These are phyloP conservation scores for Channallabes apus DNA, from an alignment of 2,797 vertebrate genomes.

Conservation along the genomic window DNA sequence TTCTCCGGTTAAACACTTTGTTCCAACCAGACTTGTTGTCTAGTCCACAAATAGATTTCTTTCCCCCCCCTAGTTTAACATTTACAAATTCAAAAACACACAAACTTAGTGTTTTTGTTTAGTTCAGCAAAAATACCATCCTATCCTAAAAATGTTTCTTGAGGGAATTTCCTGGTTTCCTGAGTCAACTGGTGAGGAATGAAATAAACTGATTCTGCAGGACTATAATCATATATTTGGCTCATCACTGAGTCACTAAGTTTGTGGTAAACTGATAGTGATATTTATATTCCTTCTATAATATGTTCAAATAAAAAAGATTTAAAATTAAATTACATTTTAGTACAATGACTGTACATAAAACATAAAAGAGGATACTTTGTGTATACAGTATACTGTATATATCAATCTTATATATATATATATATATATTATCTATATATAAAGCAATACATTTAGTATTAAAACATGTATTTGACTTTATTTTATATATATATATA, in stretches of 20 bases:
- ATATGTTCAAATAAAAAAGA: not conserved
- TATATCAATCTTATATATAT: no score
- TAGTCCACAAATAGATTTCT: slow-evolving; percentile 60
- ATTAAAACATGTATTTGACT: no score
- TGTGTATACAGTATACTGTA: no score
- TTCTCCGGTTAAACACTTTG: slow-evolving; percentile 46
- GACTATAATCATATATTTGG: not conserved
- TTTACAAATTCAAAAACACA: slow-evolving; percentile 60
- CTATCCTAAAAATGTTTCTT: slow-evolving; percentile 64
- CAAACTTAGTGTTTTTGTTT: slow-evolving; percentile 64
- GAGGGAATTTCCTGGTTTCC: slow-evolving; percentile 46
- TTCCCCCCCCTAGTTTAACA: slow-evolving; percentile 55
- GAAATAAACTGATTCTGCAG: slow-evolving; percentile 10
- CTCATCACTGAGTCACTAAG: slow-evolving; percentile 14
- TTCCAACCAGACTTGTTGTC: slow-evolving; percentile 63
- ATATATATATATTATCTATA: no score
- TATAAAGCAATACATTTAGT: no score
- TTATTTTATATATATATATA: no score
- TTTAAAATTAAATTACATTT: not conserved
- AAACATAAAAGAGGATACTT: no score
- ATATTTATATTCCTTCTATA: not conserved
- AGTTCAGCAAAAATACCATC: slow-evolving; percentile 67
- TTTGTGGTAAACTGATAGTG: not conserved
- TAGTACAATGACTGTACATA: no score
- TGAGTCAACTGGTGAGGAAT: slow-evolving; percentile 12